Conservation (phyloP, 35 echinoderm and acorn worm species). For the Acanthaster planci region DNA sequence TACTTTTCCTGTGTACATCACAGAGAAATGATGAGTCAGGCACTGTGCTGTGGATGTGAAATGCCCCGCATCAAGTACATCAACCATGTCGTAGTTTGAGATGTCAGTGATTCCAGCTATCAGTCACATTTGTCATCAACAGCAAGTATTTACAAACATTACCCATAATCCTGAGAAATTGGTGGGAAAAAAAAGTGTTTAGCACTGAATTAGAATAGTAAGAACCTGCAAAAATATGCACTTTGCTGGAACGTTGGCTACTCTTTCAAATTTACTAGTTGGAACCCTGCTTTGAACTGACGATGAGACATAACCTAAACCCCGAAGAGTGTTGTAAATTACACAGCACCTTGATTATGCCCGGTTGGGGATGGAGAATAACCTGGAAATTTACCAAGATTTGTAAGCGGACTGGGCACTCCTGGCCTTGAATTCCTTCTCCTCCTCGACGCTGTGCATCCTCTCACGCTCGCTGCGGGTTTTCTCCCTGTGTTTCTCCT, state of each 20-base stretch:
- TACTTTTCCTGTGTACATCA: conserved; percentile 42
- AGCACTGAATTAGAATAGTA: no score
- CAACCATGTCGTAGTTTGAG: neutral
- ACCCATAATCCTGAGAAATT: no score
- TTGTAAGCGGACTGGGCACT: conserved; percentile 51
- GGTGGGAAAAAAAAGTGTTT: no score
- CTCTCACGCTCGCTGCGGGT: conserved; percentile 41
- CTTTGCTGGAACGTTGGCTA: no score
- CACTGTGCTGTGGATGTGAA: neutral
- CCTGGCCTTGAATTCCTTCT: conserved; percentile 46
- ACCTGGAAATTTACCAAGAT: conserved; percentile 37
- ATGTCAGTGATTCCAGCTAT: neutral
- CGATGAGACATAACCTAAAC: no score
- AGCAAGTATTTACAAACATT: no score
- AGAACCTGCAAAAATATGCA: no score
- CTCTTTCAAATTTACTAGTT: no score
- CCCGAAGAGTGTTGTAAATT: neutral
- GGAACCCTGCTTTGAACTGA: no score
- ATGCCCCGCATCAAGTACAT: neutral
- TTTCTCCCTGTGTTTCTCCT: conserved; percentile 48
- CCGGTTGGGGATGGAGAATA: neutral
- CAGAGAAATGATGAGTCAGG: neutral
- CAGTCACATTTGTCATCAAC: no score
- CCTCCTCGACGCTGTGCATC: conserved; percentile 40
- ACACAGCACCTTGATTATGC: neutral